These are phyloP conservation scores for Bradypus variegatus DNA, from an alignment of 2,797 vertebrate genomes.

Conservation along the genomic window DNA sequence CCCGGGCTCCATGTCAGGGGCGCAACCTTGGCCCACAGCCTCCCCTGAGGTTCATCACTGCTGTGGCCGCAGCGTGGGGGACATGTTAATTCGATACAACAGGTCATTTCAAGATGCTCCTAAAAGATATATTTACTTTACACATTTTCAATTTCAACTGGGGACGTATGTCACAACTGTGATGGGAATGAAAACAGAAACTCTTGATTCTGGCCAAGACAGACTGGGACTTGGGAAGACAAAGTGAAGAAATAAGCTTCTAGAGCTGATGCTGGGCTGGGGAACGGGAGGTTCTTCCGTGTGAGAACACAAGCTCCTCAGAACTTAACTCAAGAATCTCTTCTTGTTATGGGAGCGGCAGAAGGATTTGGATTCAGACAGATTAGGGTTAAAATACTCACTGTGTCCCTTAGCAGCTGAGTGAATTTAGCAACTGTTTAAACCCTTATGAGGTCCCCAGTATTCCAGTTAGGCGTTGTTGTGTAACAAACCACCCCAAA, in stretches of 20 bases:
- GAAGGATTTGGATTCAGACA: too few species aligned
- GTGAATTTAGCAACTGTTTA: neutral
- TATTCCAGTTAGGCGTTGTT: rapidly evolving
- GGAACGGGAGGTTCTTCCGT: neutral
- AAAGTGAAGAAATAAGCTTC: neutral
- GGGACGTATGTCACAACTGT: neutral
- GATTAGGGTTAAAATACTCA: rapidly evolving
- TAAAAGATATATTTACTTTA: neutral
- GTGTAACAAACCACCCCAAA: neutral
- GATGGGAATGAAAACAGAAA: neutral
- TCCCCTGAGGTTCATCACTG: neutral
- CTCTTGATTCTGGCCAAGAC: neutral
- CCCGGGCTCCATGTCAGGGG: neutral
- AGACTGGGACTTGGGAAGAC: neutral
- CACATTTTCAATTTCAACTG: neutral
- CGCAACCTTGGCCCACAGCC: neutral
- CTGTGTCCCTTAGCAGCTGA: neutral
- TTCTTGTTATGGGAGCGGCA: neutral
- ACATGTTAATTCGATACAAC: neutral
- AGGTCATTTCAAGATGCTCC: neutral
- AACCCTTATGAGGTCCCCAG: neutral
- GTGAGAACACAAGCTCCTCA: neutral
- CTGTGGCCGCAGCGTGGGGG: neutral
- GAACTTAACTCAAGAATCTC: neutral
- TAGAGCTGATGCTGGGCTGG: neutral